phyloP scores from a whole-genome alignment of 2,797 vertebrate species.

The Chelon labrosus region DNA sequence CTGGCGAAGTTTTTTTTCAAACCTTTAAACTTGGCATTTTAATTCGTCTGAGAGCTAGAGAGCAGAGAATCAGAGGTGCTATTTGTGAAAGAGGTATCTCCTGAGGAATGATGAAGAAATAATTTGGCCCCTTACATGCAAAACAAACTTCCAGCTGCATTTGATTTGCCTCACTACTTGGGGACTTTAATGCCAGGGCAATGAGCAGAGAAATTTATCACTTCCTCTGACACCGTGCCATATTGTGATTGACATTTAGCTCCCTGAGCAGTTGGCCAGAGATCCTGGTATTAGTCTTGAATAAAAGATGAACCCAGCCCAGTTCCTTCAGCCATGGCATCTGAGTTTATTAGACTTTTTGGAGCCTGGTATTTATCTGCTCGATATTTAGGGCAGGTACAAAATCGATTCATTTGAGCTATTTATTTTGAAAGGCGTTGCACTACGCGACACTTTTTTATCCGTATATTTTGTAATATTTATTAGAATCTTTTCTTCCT shows the following conservation, averaged over 20 bases:
- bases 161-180: conserved; percentile 18
- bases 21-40: conserved; percentile 11
- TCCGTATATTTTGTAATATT: no score
- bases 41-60: conserved; percentile 1
- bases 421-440: no score
- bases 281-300: conserved; percentile 45
- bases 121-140: neutral
- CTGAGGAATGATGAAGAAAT: no score
- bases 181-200: conserved; percentile 11
- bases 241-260: conserved; percentile 46
- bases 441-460: no score
- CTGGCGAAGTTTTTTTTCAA: neutral
- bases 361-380: conserved; percentile 11
- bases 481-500: no score
- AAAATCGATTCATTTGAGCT: no score
- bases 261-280: conserved; percentile 48
- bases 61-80: neutral
- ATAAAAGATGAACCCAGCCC: conserved; percentile 51
- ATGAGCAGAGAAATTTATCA: conserved; percentile 30
- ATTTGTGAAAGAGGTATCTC: neutral
- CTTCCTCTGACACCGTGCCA: neutral
- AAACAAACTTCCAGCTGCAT: conserved; percentile 21
- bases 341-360: conserved; percentile 12
- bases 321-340: conserved; percentile 11
- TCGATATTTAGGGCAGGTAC: neutral